phyloP scores from a whole-genome alignment of 92 coral and sea anemone species.

The Muricea muricata region DNA sequence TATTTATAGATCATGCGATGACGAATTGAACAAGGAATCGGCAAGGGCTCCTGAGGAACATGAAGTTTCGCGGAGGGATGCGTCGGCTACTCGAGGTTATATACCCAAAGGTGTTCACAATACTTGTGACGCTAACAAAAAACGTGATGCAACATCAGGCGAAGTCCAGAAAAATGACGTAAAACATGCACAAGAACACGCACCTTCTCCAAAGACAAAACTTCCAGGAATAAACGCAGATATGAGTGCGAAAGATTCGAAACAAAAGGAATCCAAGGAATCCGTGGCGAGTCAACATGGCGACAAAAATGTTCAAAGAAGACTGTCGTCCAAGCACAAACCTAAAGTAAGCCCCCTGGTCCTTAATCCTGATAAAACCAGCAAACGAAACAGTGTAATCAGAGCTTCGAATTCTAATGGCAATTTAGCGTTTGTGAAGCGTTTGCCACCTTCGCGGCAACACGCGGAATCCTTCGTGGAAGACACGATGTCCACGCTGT shows the following conservation, averaged over 20 bases:
- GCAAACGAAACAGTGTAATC: background rate
- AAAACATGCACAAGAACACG: no score
- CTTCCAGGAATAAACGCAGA: no score
- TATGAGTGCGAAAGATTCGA: no score
- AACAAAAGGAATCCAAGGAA: background rate
- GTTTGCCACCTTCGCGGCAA: background rate
- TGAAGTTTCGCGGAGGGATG: background rate
- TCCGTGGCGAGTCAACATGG: background rate
- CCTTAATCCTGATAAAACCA: background rate
- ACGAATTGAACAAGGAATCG: background rate
- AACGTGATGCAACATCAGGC: no score
- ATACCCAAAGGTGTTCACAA: no score
- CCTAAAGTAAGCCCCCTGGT: background rate
- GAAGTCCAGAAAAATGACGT: no score
- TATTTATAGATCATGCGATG: background rate
- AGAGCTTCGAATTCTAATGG: background rate
- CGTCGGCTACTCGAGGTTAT: background rate
- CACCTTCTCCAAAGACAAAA: no score
- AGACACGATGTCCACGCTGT: background rate
- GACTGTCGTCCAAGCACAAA: background rate
- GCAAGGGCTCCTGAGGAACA: background rate
- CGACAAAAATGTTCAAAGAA: background rate
- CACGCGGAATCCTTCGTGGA: background rate
- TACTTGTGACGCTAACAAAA: no score
- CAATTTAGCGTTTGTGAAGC: background rate